phyloP scores from a whole-genome alignment of 1,140 invertebrate genomes.

The Drosophila kohkoa region DNA sequence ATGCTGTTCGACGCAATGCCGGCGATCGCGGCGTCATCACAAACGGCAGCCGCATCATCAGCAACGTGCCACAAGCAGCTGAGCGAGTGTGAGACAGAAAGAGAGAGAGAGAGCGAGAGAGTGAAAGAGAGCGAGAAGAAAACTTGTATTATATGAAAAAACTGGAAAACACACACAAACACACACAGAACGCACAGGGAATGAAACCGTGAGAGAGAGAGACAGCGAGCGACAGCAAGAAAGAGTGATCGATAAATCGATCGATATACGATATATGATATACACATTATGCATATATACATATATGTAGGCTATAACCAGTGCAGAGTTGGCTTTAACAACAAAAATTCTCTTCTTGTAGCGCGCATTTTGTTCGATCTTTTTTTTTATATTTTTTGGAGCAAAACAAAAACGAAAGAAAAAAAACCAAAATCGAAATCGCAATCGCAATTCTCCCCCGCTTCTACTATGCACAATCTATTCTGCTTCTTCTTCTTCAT shows the following conservation, averaged over 20 bases:
- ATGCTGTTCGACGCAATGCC: constrained; percentile 86
- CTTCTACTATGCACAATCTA: constrained; percentile 1
- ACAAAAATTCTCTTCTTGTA: background rate
- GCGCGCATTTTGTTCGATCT: constrained; percentile 1
- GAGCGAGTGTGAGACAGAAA: constrained; percentile 60
- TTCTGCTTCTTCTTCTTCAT: constrained; percentile 30
- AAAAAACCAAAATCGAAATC: background rate
- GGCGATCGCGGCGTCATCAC: constrained; percentile 85
- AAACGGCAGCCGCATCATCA: constrained; percentile 69
- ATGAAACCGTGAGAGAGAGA: constrained; percentile 8
- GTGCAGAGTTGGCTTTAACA: constrained; percentile 1
- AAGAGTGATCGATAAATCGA: constrained; percentile 2
- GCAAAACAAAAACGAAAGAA: background rate
- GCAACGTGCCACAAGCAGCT: constrained; percentile 43
- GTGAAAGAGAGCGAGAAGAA: constrained; percentile 11
- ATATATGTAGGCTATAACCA: constrained; percentile 2
- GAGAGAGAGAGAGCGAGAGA: constrained; percentile 35
- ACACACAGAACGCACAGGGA: constrained; percentile 6
- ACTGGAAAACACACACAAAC: no score
- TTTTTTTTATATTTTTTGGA: background rate
- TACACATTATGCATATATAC: no score
- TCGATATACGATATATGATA: constrained; percentile 4
- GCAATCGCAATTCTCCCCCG: background rate
- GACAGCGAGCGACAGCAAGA: constrained; percentile 13
- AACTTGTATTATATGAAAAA: no score